phyloP scores from a whole-genome alignment of 37 sponge, comb jelly and placozoan genomes.

The Agelas oroides region DNA sequence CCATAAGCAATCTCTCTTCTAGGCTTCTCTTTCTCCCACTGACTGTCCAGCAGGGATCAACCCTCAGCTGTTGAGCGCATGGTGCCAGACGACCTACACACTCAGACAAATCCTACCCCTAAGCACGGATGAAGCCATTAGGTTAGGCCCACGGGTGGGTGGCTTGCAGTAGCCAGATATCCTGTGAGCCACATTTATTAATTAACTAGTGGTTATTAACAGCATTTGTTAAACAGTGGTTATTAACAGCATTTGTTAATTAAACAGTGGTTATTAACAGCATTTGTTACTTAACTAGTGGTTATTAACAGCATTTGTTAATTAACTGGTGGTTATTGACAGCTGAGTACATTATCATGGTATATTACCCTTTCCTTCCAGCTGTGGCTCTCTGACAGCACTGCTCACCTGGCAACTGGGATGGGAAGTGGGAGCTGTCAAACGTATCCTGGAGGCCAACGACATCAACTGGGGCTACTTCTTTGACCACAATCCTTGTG shows the following conservation, averaged over 20 bases:
- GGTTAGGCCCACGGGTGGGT: too few relatives aligned
- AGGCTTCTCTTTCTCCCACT: background rate
- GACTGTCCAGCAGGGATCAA: background rate
- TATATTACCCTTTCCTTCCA: too few relatives aligned
- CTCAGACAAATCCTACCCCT: constrained; percentile 12
- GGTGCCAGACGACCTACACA: constrained; percentile 19
- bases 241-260: too few relatives aligned
- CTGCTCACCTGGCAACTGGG: constrained; percentile 59
- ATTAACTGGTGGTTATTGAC: too few relatives aligned
- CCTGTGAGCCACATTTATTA: too few relatives aligned
- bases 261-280: too few relatives aligned
- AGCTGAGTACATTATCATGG: background rate
- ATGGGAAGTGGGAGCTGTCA: constrained; percentile 47
- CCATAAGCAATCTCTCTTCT: background rate
- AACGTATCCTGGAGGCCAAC: constrained; percentile 3
- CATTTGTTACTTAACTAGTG: too few relatives aligned
- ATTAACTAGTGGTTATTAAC: too few relatives aligned
- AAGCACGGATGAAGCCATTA: background rate
- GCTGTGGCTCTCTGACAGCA: constrained; percentile 5
- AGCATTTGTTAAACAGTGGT: too few relatives aligned
- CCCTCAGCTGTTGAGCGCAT: constrained; percentile 13
- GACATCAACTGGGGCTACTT: constrained; percentile 72
- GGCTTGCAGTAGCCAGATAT: too few relatives aligned
- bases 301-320: too few relatives aligned
- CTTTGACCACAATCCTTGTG: constrained; percentile 69